A percentile compares a stretch with the other conserved stretches of the same genome.
phyloP scores from a whole-genome alignment of 1,140 invertebrate genomes.

The Drosophila truncata region DNA sequence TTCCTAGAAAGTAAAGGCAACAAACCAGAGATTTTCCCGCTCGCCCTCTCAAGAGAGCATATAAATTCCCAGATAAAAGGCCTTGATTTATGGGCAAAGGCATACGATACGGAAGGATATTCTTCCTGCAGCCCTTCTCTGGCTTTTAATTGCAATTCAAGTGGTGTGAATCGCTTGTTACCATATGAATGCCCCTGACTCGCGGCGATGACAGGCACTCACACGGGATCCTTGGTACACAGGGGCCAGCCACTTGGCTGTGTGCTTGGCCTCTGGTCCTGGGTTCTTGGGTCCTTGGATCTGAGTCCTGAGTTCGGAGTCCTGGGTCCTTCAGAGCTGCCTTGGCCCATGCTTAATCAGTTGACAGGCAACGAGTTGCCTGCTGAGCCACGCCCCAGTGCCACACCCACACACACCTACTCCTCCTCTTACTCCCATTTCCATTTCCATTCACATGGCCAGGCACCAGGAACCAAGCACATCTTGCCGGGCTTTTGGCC shows the following conservation, averaged over 20 bases:
- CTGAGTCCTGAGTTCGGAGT: slow-evolving; percentile 1
- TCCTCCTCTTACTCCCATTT: background rate
- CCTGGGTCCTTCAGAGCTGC: slow-evolving; percentile 27
- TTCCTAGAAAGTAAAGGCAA: background rate
- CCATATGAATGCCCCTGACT: slow-evolving; percentile 52
- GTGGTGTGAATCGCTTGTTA: slow-evolving; percentile 52
- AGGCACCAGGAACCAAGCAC: slow-evolving; percentile 11
- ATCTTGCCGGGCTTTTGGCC: slow-evolving; percentile 31
- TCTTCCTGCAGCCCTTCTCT: background rate
- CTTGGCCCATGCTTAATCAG: slow-evolving; percentile 42
- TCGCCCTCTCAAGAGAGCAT: background rate
- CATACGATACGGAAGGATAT: background rate
- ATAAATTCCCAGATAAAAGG: slow-evolving; percentile 13
- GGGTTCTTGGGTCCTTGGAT: background rate
- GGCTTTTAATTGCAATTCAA: slow-evolving; percentile 67
- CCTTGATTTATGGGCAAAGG: slow-evolving; percentile 12
- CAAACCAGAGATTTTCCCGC: background rate
- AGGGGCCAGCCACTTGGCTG: slow-evolving; percentile 3
- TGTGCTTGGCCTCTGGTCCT: slow-evolving; percentile 13
- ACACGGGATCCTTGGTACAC: slow-evolving; percentile 15
- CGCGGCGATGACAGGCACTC: slow-evolving; percentile 53
- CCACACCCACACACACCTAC: background rate
- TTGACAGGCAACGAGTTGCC: slow-evolving; percentile 23
- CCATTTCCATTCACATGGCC: slow-evolving; percentile 17
- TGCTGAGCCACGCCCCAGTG: slow-evolving; percentile 14